These are phyloP conservation scores for Channa maculata DNA, from an alignment of 2,113 vertebrate species.

Conservation along the genomic window DNA sequence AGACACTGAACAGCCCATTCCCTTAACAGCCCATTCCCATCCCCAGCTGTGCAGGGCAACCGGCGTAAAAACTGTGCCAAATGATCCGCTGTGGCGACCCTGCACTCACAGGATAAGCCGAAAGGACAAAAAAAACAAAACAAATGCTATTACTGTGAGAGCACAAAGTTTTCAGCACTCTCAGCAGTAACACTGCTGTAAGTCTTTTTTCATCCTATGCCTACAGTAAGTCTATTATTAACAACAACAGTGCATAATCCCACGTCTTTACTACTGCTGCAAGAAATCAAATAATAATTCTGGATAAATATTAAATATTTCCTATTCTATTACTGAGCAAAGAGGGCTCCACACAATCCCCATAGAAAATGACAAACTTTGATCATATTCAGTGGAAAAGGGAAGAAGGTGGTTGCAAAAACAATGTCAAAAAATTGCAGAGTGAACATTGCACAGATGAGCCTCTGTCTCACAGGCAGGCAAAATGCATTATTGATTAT, in stretches of 20 bases:
- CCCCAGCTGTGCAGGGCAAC: too few relatives aligned
- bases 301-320: conserved; percentile 39
- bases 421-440: conserved; percentile 25
- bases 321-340: neutral
- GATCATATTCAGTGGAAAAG: conserved; percentile 1
- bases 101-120: too few relatives aligned
- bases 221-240: conserved; percentile 49
- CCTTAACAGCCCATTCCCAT: too few relatives aligned
- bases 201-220: conserved; percentile 41
- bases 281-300: conserved; percentile 39
- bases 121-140: too few relatives aligned
- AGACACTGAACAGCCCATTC: too few relatives aligned
- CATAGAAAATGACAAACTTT: conserved; percentile 14
- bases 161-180: conserved; percentile 27
- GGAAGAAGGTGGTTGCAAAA: neutral
- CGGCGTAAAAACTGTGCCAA: too few relatives aligned
- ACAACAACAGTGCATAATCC: conserved; percentile 27
- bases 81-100: too few relatives aligned
- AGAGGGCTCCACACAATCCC: conserved; percentile 8
- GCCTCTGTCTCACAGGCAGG: conserved; percentile 23
- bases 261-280: conserved; percentile 24
- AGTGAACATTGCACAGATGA: conserved; percentile 31
- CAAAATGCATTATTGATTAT: conserved; percentile 36
- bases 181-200: conserved; percentile 1
- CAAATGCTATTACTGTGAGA: conserved; percentile 9